Conservation (phyloP, 2,888 invertebrate genomes). For the Drosophila anomalata region DNA sequence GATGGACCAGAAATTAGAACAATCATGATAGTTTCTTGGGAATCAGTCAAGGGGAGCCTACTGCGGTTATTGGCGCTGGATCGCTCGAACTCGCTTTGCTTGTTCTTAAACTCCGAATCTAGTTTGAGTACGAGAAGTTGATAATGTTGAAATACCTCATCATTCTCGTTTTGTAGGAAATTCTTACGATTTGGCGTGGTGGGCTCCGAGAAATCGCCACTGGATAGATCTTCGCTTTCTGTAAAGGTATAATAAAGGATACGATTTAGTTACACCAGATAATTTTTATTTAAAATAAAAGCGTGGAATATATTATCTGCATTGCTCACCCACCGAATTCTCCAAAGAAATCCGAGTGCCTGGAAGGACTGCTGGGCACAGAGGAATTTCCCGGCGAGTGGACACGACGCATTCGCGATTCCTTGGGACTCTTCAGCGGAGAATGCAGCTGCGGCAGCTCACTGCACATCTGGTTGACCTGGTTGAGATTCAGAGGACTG, state of each 20-base stretch:
- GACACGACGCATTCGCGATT: constrained; percentile 86
- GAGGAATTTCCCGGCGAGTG: constrained; percentile 84
- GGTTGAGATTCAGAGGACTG: constrained; percentile 82
- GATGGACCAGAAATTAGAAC: neutral
- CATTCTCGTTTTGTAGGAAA: constrained; percentile 84
- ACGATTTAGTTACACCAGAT: too few relatives aligned
- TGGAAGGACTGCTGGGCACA: constrained; percentile 88
- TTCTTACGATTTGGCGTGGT: constrained; percentile 82
- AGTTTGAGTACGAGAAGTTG: constrained; percentile 89
- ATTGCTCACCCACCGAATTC: constrained; percentile 86
- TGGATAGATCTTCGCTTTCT: constrained; percentile 84
- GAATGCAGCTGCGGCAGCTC: constrained; percentile 83
- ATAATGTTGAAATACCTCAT: constrained; percentile 90
- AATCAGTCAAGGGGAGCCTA: constrained; percentile 30
- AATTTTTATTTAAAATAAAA: neutral
- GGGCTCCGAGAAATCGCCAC: constrained; percentile 85
- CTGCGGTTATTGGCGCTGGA: constrained; percentile 69
- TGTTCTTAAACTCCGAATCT: constrained; percentile 90
- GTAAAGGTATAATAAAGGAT: constrained; percentile 8
- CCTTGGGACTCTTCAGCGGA: constrained; percentile 80
- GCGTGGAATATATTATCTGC: neutral
- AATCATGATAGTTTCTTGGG: neutral
- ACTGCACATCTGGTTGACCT: constrained; percentile 81
- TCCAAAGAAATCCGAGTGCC: constrained; percentile 88
- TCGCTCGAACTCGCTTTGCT: constrained; percentile 86